Base-by-base conservation (phyloP, 2,797 vertebrate species). In the Dallia pectoralis region DNA sequence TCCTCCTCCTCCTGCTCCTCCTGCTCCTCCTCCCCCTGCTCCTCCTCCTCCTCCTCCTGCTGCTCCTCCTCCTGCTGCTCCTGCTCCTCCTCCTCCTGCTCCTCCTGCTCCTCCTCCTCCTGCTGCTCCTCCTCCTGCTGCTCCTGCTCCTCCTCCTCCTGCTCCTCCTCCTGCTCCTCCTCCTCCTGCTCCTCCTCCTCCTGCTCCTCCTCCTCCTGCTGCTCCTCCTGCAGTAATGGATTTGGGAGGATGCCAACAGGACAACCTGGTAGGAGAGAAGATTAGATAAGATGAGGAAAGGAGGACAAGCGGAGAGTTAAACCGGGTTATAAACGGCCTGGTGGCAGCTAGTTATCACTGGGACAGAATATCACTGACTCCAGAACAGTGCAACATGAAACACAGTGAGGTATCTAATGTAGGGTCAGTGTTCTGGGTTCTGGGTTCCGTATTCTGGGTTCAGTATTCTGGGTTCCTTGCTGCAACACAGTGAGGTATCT, bases 331-430 rank as follows among this genome's bases (percentile, higher is more conserved):
- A 44, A 40, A 40, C 36, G 36, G 36, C 36, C 36, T 44, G 14
- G 9, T 44, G 14, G 40, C 40, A 44, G 3, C 40, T 3, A 44
- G 40, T 44, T 14, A 44, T 44, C 5, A 85, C 30, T 89, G 82
- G 77, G 83, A 89, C 87, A 86, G 79, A 51, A 72, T 75, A 64
- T 76, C 76, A 86, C 87, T 90, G 91, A 89, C 90, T 87, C 73
- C 84, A 81, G 84, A 27, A 25, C 11, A 59, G 53, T 59, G 25
- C 53, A 59, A 59, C 53, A 2, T 25, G 25, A 12, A 27, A 59
- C 53, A 53, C 40, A 44, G 40, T 12, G 40, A 44, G 40, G 40
- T 44, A 14, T 9, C 40, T 44, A 44, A 44, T 44, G 40, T 44
- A 12, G 2, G 40, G 40, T 44, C 40, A 44, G 5, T 44, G 40